These are phyloP conservation scores for Kryptolebias ocellatus DNA, from an alignment of 2,797 vertebrate species.

Conservation along the genomic window DNA sequence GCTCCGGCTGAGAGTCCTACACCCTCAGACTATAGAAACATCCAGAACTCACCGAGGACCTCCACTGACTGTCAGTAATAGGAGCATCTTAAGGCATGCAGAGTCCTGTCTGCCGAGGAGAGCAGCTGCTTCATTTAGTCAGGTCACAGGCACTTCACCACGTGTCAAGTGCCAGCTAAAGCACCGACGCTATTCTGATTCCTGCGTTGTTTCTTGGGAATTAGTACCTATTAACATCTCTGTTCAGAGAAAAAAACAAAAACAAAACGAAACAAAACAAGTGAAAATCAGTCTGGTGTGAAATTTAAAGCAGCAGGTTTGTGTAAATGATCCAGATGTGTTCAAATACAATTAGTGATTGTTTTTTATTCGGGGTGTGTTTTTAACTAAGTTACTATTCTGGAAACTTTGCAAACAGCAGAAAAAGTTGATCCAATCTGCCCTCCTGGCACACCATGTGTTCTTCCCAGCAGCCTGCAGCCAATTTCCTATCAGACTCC, in stretches of 20 bases:
- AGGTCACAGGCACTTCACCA: conserved; percentile 59
- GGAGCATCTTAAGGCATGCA: conserved; percentile 47
- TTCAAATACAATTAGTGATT: too few species aligned
- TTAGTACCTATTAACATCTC: conserved; percentile 46
- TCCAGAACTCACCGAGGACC: conserved; percentile 41
- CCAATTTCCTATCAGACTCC: conserved; percentile 52
- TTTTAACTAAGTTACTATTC: too few species aligned
- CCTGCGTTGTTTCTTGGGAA: conserved; percentile 19
- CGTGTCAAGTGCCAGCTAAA: conserved; percentile 53
- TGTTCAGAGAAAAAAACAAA: conserved; percentile 1
- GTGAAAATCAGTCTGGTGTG: conserved; percentile 17
- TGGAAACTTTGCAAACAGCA: conserved; percentile 57
- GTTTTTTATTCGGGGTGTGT: too few species aligned
- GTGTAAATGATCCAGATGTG: too few species aligned
- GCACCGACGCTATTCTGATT: conserved; percentile 48
- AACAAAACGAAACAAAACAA: neutral
- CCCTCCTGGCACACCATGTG: conserved; percentile 39
- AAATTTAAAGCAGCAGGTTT: neutral
- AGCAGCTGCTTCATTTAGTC: conserved; percentile 45
- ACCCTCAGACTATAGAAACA: conserved; percentile 19
- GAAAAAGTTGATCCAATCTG: conserved; percentile 49
- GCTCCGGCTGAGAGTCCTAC: conserved; percentile 26
- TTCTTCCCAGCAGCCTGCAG: conserved; percentile 33
- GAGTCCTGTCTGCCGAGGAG: conserved; percentile 43
- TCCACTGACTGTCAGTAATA: conserved; percentile 58